These are phyloP conservation scores for Rhinoraja longicauda DNA, from an alignment of 2,797 vertebrate species.

Conservation along the genomic window DNA sequence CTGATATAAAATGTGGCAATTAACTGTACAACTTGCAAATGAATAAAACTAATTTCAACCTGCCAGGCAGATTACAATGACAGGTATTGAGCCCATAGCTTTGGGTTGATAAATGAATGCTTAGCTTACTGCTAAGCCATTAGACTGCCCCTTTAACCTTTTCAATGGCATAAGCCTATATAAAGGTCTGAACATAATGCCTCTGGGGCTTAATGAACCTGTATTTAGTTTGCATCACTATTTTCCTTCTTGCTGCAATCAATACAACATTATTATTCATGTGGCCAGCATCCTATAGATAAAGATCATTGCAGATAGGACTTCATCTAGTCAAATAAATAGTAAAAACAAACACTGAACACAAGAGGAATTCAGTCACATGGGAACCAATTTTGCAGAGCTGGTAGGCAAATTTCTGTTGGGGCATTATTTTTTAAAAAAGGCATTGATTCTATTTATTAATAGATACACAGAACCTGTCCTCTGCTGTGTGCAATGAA, in stretches of 20 bases:
- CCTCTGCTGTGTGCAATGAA: neutral
- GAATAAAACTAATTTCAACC: conserved; percentile 14
- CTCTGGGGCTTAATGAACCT: neutral
- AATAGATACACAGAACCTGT: neutral
- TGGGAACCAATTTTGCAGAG: neutral
- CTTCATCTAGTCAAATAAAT: conserved; percentile 17
- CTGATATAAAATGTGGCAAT: neutral
- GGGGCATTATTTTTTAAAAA: neutral
- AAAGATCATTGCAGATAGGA: conserved; percentile 22
- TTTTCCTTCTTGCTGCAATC: conserved; percentile 31
- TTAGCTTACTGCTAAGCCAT: conserved; percentile 18
- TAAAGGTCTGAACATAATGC: conserved; percentile 35
- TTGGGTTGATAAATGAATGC: conserved; percentile 31
- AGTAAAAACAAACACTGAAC: conserved; percentile 1
- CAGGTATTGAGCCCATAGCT: neutral
- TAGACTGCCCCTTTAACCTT: conserved; percentile 35
- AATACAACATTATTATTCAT: conserved; percentile 12
- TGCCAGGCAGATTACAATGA: conserved; percentile 20
- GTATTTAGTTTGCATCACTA: conserved; percentile 33
- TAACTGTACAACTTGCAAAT: neutral
- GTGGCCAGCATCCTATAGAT: neutral
- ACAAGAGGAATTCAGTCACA: neutral
- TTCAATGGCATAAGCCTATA: conserved; percentile 31
- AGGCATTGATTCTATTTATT: neutral
- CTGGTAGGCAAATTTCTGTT: neutral